These are phyloP conservation scores for Sinella curviseta DNA, from an alignment of 1,140 invertebrate genomes.

Conservation along the genomic window DNA sequence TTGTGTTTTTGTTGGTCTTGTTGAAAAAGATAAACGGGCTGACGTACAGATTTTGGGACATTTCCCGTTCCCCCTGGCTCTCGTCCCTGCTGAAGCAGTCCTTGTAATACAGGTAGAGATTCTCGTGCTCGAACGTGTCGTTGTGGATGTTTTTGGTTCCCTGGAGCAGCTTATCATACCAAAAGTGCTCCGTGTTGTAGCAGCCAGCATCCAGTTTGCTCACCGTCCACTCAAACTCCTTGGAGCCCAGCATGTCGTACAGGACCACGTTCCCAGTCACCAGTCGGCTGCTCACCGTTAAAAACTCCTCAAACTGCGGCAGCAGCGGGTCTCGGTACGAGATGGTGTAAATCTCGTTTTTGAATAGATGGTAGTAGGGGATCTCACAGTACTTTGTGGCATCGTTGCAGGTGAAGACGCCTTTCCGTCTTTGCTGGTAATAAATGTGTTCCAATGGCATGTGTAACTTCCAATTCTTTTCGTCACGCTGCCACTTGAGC, in stretches of 20 bases:
- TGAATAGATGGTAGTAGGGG: constrained; percentile 24
- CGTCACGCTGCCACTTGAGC: not conserved
- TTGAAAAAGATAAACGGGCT: constrained; percentile 33
- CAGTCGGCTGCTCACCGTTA: constrained; percentile 29
- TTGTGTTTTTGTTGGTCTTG: constrained; percentile 31
- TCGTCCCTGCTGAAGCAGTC: constrained; percentile 30
- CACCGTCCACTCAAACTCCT: not conserved
- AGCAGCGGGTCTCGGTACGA: constrained; percentile 26
- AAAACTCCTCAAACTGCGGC: constrained; percentile 43
- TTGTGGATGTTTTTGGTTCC: not conserved
- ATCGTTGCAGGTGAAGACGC: not conserved
- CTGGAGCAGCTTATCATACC: not conserved
- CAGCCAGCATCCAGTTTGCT: constrained; percentile 26
- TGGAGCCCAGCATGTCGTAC: constrained; percentile 36
- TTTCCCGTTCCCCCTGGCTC: not conserved
- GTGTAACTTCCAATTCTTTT: too few relatives aligned
- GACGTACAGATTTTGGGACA: not conserved
- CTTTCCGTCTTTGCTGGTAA: not conserved
- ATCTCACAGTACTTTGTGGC: not conserved
- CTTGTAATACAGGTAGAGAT: constrained; percentile 37
- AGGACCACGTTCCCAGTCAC: constrained; percentile 45
- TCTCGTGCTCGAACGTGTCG: not conserved
- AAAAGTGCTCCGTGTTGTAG: constrained; percentile 20
- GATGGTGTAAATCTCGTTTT: constrained; percentile 31
- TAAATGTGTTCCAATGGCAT: not conserved